These are phyloP conservation scores for Psettodes erumei DNA, from an alignment of 2,113 vertebrate genomes.

Conservation along the genomic window DNA sequence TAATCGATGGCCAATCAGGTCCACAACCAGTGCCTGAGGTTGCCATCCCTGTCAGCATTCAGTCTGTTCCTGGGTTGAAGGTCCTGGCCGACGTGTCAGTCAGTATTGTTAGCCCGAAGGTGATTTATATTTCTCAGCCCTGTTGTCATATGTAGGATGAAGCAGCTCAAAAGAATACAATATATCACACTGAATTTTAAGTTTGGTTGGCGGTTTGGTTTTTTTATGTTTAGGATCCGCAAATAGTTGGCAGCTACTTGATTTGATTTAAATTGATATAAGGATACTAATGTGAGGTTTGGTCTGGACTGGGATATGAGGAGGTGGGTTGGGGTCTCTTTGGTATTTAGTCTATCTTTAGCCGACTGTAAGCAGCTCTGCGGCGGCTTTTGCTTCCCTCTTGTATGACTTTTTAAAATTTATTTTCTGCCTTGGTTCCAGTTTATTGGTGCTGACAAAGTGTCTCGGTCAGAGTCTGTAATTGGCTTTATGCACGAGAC, in stretches of 20 bases:
- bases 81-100: no score
- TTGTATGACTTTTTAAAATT: slow-evolving; percentile 19
- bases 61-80: no score
- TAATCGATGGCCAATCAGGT: no score
- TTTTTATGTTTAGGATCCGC: slow-evolving; percentile 33
- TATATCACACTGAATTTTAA: no score
- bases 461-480: slow-evolving; percentile 48
- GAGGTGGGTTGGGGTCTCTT: slow-evolving; percentile 17
- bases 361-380: slow-evolving; percentile 14
- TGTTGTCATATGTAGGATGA: no score
- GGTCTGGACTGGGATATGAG: background rate
- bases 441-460: slow-evolving; percentile 41
- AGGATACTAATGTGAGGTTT: slow-evolving; percentile 1
- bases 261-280: slow-evolving; percentile 7
- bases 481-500: slow-evolving; percentile 53
- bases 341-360: slow-evolving; percentile 21
- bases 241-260: background rate
- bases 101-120: no score
- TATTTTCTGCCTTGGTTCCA: slow-evolving; percentile 34
- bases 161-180: no score
- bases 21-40: no score
- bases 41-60: no score
- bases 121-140: no score
- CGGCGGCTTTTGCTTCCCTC: slow-evolving; percentile 30
- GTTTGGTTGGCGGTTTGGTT: no score